Evolutionary conservation across 2,888 invertebrate species (phyloP), one percentile per base, ranked within the genome.

Genomic region (Ichneumoninae sp.): DNA sequence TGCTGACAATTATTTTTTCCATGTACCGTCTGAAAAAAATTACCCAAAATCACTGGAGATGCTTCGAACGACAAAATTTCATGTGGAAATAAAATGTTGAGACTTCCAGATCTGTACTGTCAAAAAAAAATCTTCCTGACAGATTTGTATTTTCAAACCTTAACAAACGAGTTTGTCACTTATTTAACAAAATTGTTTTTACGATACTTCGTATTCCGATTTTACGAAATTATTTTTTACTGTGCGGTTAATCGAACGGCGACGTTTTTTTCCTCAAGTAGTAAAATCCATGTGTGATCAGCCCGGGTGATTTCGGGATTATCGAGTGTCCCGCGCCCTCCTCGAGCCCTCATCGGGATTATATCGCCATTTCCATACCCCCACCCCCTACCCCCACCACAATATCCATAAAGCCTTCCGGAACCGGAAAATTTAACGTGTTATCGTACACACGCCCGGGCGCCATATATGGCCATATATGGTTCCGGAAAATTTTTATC

Each of bases 341-440:
- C 7, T 36, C 44, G 44, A 13, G 44, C 44, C 1, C 44, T 44
- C 26, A 10, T 57, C 33, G 47, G 60, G 74, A 47, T 74, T 74
- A 74, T 47, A 74, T 63, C 13, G 30, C 33, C 30, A 74, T 63
- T 47, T 26, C 47, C 33, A n/a, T 63, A 7, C 50, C 26, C 3
- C 26, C 26, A 26, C 13, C 22, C 26, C 8, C 33, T 63, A 3
- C 8, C 22, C 10, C 60, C 47, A 63, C 74, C 47, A 50, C 33
- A 19, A 19, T 19, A 44, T 19, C 33, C 47, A 74, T 30, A 63
- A 47, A 60, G 74, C 47, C 47, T 7, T 47, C 33, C 26, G 36
- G 13, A 19, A 63, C 50, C 63, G 73, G 26, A 63, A 63, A 44
- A 74, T 63, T 63, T 63, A 63, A 74, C 74, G 47, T 19, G n/a